Percentiles rank a stretch among this genome's conserved stretches.
phyloP scores from a whole-genome alignment of 2,113 vertebrate species.

The Hemiprocne comata region DNA sequence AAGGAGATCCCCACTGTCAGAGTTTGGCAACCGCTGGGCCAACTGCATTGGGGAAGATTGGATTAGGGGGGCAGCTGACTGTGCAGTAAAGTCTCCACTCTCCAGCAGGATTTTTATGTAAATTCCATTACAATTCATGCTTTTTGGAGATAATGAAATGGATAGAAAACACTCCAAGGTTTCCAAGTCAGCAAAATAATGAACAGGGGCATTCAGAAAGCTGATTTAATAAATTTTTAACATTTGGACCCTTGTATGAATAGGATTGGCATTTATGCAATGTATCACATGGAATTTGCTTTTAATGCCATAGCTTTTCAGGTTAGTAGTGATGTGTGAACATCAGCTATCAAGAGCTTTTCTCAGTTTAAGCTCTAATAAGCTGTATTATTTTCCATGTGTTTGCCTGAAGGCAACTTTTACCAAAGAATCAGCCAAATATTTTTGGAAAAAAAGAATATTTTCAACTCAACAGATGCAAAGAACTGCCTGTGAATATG shows the following conservation, averaged over 20 bases:
- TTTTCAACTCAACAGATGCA: conserved; percentile 32
- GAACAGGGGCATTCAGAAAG: conserved; percentile 73
- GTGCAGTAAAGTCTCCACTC: conserved; percentile 80
- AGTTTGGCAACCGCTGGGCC: conserved; percentile 80
- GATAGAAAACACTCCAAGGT: conserved; percentile 82
- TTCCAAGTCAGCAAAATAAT: conserved; percentile 86
- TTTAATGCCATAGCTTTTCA: conserved; percentile 50
- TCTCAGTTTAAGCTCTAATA: conserved; percentile 66
- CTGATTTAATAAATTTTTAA: conserved; percentile 72
- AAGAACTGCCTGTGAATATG: conserved; percentile 1
- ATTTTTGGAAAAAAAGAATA: conserved; percentile 18
- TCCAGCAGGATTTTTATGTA: conserved; percentile 88
- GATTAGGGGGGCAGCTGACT: conserved; percentile 87
- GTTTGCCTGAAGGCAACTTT: conserved; percentile 49
- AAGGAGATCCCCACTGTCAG: conserved; percentile 87
- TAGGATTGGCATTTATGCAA: conserved; percentile 63
- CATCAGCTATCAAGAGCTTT: conserved; percentile 63
- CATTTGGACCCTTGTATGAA: conserved; percentile 69
- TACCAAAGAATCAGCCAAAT: conserved; percentile 8
- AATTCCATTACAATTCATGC: conserved; percentile 86
- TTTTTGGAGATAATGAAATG: conserved; percentile 83
- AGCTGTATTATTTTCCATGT: conserved; percentile 55
- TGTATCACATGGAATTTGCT: conserved; percentile 45
- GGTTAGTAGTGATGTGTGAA: conserved; percentile 68
- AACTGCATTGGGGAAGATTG: conserved; percentile 86